Percentiles rank a stretch among this genome's conserved stretches.
Conservation (phyloP, 2,113 vertebrate genomes). For the Petrocephalus zakoni region DNA sequence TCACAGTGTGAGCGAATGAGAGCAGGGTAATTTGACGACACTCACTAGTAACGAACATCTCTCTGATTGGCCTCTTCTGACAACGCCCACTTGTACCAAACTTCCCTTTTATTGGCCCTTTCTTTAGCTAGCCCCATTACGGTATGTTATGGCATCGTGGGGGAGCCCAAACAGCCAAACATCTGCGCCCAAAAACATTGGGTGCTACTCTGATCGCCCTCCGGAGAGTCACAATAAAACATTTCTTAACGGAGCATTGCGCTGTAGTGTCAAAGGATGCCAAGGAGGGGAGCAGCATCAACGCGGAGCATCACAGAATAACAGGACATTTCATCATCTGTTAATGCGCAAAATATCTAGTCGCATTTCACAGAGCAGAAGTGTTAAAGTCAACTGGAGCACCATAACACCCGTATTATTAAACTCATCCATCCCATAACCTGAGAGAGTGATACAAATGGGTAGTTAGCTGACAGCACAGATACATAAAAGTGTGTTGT, state of each 20-base stretch:
- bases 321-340: neutral
- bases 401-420: neutral
- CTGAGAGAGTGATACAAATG: neutral
- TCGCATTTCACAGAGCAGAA: neutral
- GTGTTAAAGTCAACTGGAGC: neutral
- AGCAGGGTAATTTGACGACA: neutral
- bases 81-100: neutral
- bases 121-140: neutral
- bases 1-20: neutral
- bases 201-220: neutral
- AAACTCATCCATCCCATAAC: neutral
- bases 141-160: neutral
- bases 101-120: neutral
- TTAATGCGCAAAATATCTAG: neutral
- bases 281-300: neutral
- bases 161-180: neutral
- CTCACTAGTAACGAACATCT: neutral
- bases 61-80: neutral
- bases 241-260: neutral
- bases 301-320: neutral
- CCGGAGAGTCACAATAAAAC: neutral
- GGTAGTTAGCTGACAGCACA: neutral
- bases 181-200: neutral
- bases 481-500: neutral
- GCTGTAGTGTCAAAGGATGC: neutral